phyloP scores from a whole-genome alignment of 2,113 vertebrate species.

The Hyaena hyaena region DNA sequence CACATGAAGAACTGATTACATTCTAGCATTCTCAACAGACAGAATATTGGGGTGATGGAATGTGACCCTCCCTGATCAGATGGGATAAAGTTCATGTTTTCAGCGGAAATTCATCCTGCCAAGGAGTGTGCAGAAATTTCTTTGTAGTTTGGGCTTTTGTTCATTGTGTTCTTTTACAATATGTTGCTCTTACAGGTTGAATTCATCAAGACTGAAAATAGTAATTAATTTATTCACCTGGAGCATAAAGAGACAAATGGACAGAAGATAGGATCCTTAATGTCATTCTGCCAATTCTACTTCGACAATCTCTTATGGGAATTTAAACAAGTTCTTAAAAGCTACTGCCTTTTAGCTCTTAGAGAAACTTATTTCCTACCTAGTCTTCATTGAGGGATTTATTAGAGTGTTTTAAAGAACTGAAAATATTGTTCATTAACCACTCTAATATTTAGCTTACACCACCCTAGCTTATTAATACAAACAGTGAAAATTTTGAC shows the following conservation, averaged over 20 bases:
- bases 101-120: not conserved
- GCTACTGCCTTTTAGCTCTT: not conserved
- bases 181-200: not conserved
- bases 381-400: not conserved
- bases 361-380: not conserved
- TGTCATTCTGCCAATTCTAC: not conserved
- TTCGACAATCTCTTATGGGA: not conserved
- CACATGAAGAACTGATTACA: not conserved
- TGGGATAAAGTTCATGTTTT: not conserved
- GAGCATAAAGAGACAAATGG: not conserved
- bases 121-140: not conserved
- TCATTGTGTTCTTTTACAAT: not conserved
- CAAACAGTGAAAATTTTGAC: not conserved
- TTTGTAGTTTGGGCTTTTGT: not conserved
- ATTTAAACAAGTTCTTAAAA: constrained; percentile 4
- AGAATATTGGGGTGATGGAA: not conserved
- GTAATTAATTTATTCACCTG: not conserved
- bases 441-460: not conserved
- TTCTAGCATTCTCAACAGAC: not conserved
- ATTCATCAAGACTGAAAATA: not conserved
- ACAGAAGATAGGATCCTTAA: not conserved
- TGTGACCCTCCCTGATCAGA: not conserved
- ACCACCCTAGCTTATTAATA: not conserved
- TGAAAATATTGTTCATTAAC: constrained; percentile 19
- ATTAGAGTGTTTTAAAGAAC: not conserved